Evolutionary conservation across 2,888 invertebrate species (phyloP), one percentile per base, ranked within the genome.

Genomic region (Autographa pulchrina): DNA sequence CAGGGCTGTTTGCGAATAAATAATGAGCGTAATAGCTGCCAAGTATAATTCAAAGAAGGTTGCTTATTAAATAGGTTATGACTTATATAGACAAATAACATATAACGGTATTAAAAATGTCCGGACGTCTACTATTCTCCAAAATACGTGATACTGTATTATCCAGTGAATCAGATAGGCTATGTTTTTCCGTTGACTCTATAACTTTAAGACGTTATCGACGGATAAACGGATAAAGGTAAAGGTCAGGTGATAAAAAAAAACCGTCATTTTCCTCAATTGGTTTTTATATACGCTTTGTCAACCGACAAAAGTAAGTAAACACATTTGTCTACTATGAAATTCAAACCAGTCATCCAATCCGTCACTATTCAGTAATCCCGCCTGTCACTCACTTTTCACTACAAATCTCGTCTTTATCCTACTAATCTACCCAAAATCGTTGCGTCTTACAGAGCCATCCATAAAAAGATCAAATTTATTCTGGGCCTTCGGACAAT

Each of bases 391-490:
- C 48, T 0, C 1, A 48, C n/a, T 11, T 38, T 38, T 48, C n/a
- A 48, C 7, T 48, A 48, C 16, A 48, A 48, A 48, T 48, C 48
- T 48, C 16, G 4, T 16, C n/a, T n/a, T 48, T 48, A 48, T 48
- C 48, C 48, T 16, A 48, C 48, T 48, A 48, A 48, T 48, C 48
- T 48, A 48, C 48, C 5, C 48, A 48, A 48, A 48, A 48, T 48
- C 48, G 48, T 14, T 48, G 48, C n/a, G 48, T 48, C 48, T 48
- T 48, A 16, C 48, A 48, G 48, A 48, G n/a, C n/a, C 48, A n/a
- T 48, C 48, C 48, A 48, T 48, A 48, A 48, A 48, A 48, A 48
- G 48, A 48, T 48, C 48, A 48, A 48, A 48, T 48, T 48, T 48
- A 48, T 48, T 48, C 48, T n/a, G 48, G 54, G 25, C 20, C 20